phyloP scores from a whole-genome alignment of 2,888 invertebrate species.

The Agrypnus murinus region DNA sequence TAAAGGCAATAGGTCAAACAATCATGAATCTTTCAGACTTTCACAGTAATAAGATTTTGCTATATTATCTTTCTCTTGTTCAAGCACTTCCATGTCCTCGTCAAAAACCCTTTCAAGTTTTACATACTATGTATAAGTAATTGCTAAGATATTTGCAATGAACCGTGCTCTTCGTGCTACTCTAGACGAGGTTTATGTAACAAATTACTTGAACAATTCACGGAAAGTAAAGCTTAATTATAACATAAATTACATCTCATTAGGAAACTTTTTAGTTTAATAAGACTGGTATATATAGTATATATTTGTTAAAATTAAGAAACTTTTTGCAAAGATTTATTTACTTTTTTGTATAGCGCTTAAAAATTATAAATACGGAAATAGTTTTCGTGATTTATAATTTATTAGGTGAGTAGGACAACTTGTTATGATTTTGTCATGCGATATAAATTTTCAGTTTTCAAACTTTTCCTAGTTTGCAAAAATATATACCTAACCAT shows the following conservation, averaged over 20 bases:
- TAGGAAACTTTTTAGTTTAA: background rate
- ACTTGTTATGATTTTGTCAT: too few relatives aligned
- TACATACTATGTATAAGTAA: slow-evolving; percentile 30
- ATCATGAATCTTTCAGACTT: slow-evolving; percentile 28
- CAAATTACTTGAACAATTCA: background rate
- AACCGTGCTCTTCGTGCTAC: slow-evolving; percentile 14
- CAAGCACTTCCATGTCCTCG: slow-evolving; percentile 3
- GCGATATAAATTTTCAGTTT: too few relatives aligned
- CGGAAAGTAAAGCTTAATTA: slow-evolving; percentile 7
- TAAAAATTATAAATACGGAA: too few relatives aligned
- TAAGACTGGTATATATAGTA: too few relatives aligned
- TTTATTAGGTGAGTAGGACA: too few relatives aligned
- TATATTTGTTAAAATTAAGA: too few relatives aligned
- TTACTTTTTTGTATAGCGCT: too few relatives aligned
- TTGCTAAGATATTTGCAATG: slow-evolving; percentile 4
- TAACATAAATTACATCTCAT: background rate
- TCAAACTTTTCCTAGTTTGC: too few relatives aligned
- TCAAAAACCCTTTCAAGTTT: slow-evolving; percentile 34
- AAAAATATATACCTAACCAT: too few relatives aligned
- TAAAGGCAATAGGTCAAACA: slow-evolving; percentile 42
- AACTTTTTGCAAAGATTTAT: too few relatives aligned
- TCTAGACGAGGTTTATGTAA: slow-evolving; percentile 30
- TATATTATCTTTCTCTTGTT: slow-evolving; percentile 17
- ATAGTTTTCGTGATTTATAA: too few relatives aligned
- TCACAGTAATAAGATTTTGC: slow-evolving; percentile 39